Evolutionary conservation across 2,113 vertebrate species (phyloP).

Genomic region (Tamias sibiricus): DNA sequence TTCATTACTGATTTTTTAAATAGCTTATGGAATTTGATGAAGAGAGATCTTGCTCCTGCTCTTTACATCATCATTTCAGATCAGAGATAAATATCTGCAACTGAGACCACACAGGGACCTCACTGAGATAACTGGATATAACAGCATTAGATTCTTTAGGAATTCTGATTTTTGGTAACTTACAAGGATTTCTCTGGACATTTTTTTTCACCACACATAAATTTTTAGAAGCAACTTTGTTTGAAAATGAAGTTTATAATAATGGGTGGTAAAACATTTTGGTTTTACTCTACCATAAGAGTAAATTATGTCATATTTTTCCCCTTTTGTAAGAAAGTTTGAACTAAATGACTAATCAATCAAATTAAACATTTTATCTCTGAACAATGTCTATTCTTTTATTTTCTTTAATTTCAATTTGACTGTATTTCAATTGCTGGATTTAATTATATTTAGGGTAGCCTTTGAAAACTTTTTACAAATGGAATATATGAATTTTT

Average conservation of each 20-base stretch:
- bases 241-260: background rate
- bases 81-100: background rate
- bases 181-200: background rate
- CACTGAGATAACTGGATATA: background rate
- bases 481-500: background rate
- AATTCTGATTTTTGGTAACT: background rate
- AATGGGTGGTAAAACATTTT: background rate
- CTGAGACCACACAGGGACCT: background rate
- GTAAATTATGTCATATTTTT: background rate
- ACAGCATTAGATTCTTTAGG: background rate
- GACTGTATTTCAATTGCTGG: background rate
- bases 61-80: background rate
- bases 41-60: background rate
- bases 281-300: background rate
- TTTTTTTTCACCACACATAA: background rate
- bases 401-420: background rate
- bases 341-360: background rate
- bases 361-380: background rate
- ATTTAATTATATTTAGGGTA: conserved; percentile 39
- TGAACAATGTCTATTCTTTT: background rate
- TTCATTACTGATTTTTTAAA: background rate
- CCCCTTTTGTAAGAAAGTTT: background rate
- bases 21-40: background rate
- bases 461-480: conserved; percentile 13
- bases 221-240: background rate